These are phyloP conservation scores for Edolisoma coerulescens DNA, from an alignment of 2,113 vertebrate genomes.

Conservation along the genomic window DNA sequence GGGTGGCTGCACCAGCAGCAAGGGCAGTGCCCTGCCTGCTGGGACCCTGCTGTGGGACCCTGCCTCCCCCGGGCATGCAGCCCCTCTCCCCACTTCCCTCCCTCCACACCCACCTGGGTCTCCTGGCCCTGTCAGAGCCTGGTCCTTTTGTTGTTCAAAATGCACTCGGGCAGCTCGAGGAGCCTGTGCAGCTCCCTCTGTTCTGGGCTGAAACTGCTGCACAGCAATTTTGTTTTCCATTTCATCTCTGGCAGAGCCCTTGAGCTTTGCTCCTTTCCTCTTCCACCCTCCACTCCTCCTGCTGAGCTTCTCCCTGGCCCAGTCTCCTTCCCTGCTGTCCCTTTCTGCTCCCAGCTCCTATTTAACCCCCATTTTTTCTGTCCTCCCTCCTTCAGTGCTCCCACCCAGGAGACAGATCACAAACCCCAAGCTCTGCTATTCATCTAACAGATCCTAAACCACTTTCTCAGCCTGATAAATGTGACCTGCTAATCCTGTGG, in stretches of 20 bases:
- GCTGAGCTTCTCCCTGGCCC: neutral
- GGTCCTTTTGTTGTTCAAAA: neutral
- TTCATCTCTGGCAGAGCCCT: neutral
- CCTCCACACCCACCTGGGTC: neutral
- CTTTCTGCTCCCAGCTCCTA: neutral
- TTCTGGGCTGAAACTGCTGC: neutral
- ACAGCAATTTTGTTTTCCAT: neutral
- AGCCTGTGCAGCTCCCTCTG: neutral
- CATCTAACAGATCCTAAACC: neutral
- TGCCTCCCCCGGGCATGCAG: neutral
- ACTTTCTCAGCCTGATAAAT: accelerated
- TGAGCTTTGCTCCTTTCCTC: neutral
- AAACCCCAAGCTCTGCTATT: neutral
- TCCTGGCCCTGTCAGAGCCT: neutral
- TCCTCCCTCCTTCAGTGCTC: neutral
- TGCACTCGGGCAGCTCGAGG: accelerated
- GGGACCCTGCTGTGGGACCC: neutral
- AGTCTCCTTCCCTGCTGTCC: neutral
- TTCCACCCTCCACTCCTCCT: neutral
- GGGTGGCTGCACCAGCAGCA: accelerated
- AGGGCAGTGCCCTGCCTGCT: neutral
- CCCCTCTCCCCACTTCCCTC: neutral
- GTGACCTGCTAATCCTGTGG: neutral
- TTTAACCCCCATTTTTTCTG: neutral
- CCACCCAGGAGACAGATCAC: neutral